Conservation (phyloP, 2,113 vertebrate genomes). For the Callocephalon fimbriatum region DNA sequence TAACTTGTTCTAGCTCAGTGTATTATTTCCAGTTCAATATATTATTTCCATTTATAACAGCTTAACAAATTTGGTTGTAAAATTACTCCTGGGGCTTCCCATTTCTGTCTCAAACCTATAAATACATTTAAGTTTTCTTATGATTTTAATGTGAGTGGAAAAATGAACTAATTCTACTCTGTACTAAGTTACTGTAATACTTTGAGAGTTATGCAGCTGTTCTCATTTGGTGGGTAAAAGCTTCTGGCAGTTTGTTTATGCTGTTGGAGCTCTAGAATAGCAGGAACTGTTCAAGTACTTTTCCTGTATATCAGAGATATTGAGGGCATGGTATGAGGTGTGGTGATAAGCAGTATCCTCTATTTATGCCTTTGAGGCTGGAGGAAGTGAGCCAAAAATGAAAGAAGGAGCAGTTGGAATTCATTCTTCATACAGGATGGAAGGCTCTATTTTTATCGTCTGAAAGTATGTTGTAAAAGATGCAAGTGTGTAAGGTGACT, state of each 20-base stretch:
- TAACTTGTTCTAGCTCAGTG: neutral
- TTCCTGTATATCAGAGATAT: neutral
- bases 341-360: neutral
- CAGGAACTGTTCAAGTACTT: neutral
- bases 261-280: neutral
- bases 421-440: neutral
- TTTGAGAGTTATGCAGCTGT: neutral
- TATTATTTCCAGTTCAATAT: neutral
- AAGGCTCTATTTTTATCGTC: neutral
- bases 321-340: neutral
- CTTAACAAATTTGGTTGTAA: neutral
- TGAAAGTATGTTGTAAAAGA: neutral
- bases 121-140: neutral
- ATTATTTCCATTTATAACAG: neutral
- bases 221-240: neutral
- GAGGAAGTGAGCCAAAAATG: neutral
- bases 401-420: neutral
- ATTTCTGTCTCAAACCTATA: neutral
- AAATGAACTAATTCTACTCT: neutral
- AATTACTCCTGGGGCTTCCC: neutral
- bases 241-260: neutral
- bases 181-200: neutral
- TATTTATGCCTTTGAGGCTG: neutral
- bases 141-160: neutral
- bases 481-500: neutral